These are phyloP conservation scores for Euphydryas editha DNA, from an alignment of 2,888 invertebrate genomes.

Conservation along the genomic window DNA sequence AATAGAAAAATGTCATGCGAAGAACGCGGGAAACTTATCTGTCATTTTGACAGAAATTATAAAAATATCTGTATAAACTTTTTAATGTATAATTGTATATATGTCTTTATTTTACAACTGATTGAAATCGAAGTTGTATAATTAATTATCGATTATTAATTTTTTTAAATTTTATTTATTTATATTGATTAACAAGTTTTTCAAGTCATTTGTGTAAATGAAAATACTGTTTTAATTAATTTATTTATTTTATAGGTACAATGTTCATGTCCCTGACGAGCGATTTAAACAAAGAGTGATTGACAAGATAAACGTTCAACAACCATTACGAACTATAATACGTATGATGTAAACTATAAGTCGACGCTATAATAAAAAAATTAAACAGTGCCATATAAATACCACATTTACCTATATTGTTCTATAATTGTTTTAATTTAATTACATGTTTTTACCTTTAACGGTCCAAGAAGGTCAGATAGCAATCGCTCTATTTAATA, in stretches of 20 bases:
- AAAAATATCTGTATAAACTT: neutral
- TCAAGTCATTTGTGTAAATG: neutral
- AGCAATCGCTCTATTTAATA: constrained; percentile 18
- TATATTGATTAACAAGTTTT: too few relatives aligned
- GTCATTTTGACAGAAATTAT: neutral
- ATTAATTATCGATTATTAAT: too few relatives aligned
- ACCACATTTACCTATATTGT: constrained; percentile 11
- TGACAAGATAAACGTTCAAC: constrained; percentile 33
- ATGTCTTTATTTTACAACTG: neutral
- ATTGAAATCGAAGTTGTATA: too few relatives aligned
- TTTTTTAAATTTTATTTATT: too few relatives aligned
- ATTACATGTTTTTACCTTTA: constrained; percentile 11
- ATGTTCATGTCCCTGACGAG: constrained; percentile 17
- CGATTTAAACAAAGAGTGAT: constrained; percentile 27
- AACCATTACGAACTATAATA: constrained; percentile 23
- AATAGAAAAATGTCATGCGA: neutral
- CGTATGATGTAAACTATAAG: constrained; percentile 19
- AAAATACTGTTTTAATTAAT: neutral
- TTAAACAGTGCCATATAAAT: constrained; percentile 1
- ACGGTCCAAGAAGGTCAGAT: constrained; percentile 17
- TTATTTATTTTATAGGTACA: constrained; percentile 5
- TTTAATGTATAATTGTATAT: neutral
- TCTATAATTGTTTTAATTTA: constrained; percentile 7
- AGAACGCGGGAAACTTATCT: neutral
- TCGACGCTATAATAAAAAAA: constrained; percentile 7